Base-by-base conservation (phyloP, 2,797 vertebrate species). In the Phrynocephalus vlangalii region DNA sequence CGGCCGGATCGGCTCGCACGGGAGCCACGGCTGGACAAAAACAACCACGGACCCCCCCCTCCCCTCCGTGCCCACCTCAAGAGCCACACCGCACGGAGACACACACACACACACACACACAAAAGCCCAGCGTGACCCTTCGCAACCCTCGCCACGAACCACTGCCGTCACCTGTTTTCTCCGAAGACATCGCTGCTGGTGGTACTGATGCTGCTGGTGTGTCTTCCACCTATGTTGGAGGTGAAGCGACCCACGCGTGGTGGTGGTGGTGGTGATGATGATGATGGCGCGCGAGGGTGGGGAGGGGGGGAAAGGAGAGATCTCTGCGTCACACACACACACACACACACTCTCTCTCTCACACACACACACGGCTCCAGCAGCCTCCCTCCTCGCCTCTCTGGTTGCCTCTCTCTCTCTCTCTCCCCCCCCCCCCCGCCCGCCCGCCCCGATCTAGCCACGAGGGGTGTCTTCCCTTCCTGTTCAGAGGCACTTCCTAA, bases 341-440 rank as follows among this genome's bases (percentile, higher is more conserved):
- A 60, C 68, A 44, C 38, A n/a, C 80, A 87, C 56, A 8, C 56
- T 56, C 56, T 15, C 56, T 56, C n/a, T n/a, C n/a, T n/a, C 56
- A 60, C 9, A 60, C 56, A 9, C 60, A 56, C 52, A 30, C 30
- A 60, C 68, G 9, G 20, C 30, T 10, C 3, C 60, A 6, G 13
- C 44, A 79, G 75, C 44, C 78, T 86, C 89, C 84, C 75, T 86
- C 83, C 87, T 84, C 84, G 86, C 89, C 90, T 88, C 91, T 89
- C 52, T 56, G 52, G 52, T 56, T 56, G n/a, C 15, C 70, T 30
- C 60, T 72, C 70, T 72, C 18, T 75, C 28, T 15, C 72, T 38
- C 68, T 16, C 68, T 1, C 71, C 33, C 15, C 81, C 84, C 79
- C 83, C 84, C 86, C 82, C 77, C 75, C 78, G n/a, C n/a, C n/a